Conservation (phyloP, 2,888 invertebrate genomes). For the Coenonympha arcania region DNA sequence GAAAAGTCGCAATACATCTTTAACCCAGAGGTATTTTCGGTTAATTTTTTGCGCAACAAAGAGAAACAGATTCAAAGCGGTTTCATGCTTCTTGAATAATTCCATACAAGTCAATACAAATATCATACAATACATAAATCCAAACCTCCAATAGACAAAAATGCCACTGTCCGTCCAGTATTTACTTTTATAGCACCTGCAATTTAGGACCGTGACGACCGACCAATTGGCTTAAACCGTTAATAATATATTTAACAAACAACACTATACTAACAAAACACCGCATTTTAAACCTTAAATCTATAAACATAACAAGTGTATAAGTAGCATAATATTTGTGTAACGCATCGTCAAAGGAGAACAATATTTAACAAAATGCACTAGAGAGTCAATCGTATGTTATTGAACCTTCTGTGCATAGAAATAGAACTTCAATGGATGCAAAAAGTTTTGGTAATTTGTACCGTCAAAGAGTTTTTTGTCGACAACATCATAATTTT, state of each 20-base stretch:
- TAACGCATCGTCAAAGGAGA: conserved; percentile 4
- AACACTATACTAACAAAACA: background rate
- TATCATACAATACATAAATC: background rate
- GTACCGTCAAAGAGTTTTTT: conserved; percentile 9
- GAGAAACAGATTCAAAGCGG: too few species aligned
- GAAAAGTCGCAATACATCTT: too few species aligned
- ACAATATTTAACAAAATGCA: background rate
- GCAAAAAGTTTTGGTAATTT: background rate
- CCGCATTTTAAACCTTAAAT: background rate
- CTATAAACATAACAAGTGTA: background rate
- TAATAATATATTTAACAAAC: conserved; percentile 11
- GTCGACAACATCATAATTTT: conserved; percentile 3
- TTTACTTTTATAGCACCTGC: conserved; percentile 19
- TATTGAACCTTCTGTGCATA: background rate
- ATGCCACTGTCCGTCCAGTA: conserved; percentile 10
- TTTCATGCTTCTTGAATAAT: background rate
- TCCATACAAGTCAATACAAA: background rate
- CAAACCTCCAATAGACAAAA: conserved; percentile 7
- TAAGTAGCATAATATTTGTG: background rate
- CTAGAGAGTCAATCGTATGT: background rate
- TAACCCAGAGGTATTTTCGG: too few species aligned
- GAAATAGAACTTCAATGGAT: background rate
- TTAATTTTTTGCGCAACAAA: background rate
- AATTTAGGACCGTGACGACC: conserved; percentile 18
- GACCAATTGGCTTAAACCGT: conserved; percentile 17